Conservation (phyloP, 2,113 vertebrate species). For the Halichoerus grypus region DNA sequence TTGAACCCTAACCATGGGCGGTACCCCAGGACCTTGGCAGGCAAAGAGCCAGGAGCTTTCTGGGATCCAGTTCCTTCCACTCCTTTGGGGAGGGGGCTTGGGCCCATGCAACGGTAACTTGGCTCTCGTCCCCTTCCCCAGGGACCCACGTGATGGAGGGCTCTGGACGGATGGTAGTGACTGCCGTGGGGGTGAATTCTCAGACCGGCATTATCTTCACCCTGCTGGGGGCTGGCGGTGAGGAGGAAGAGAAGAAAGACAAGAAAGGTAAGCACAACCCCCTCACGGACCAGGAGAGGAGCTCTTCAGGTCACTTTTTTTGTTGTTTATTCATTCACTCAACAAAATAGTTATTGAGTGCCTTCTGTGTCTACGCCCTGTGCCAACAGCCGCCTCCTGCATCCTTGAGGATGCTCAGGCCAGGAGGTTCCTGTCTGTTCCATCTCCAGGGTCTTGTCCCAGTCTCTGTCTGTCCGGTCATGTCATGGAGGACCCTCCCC, state of each 20-base stretch:
- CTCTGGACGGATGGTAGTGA: conserved; percentile 97
- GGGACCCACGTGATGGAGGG: conserved; percentile 99
- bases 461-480: conserved; percentile 80
- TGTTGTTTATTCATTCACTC: conserved; percentile 59
- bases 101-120: not conserved
- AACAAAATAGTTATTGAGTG: conserved; percentile 34
- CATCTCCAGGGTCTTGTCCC: conserved; percentile 75
- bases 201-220: conserved; percentile 99
- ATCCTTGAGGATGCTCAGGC: not conserved
- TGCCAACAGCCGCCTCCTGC: conserved; percentile 16
- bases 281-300: not conserved
- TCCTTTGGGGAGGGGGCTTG: not conserved
- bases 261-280: conserved; percentile 94
- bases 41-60: not conserved
- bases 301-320: conserved; percentile 62
- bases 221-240: conserved; percentile 94
- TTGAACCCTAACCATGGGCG: not conserved
- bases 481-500: conserved; percentile 55
- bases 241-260: conserved; percentile 98
- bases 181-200: conserved; percentile 98
- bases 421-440: conserved; percentile 59
- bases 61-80: not conserved
- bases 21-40: not conserved
- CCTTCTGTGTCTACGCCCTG: conserved; percentile 42
- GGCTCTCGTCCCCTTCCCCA: conserved; percentile 72